These are phyloP conservation scores for Oreotrochilus melanogaster DNA, from an alignment of 2,113 vertebrate species.

Conservation along the genomic window DNA sequence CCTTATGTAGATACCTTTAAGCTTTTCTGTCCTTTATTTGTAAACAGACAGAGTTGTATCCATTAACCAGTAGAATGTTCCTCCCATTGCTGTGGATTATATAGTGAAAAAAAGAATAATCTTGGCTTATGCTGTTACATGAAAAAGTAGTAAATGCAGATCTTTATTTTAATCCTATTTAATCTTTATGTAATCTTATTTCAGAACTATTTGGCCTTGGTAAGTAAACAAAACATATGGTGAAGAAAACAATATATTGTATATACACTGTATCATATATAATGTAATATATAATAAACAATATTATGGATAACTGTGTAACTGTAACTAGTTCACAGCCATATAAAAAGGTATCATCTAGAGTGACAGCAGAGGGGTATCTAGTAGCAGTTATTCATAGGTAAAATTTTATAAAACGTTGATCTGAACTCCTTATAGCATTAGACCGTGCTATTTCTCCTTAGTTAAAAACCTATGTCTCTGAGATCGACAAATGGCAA, in stretches of 20 bases:
- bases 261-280: no score
- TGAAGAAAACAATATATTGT: background rate
- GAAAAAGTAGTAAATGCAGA: background rate
- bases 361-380: background rate
- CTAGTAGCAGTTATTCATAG: background rate
- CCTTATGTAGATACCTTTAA: background rate
- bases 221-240: background rate
- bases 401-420: background rate
- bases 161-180: background rate
- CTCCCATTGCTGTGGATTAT: background rate
- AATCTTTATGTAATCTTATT: background rate
- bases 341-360: background rate
- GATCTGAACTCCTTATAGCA: background rate
- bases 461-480: background rate
- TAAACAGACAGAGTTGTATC: background rate
- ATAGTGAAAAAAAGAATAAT: background rate
- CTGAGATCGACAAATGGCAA: background rate
- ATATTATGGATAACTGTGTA: background rate
- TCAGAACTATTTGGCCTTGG: background rate
- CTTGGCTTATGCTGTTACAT: background rate
- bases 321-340: background rate
- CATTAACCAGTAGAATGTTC: background rate
- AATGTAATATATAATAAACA: no score
- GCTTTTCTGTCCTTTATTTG: background rate
- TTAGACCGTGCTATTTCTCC: background rate